Percentiles rank a stretch among this genome's conserved stretches.
Evolutionary conservation across 2,888 invertebrate species (phyloP).

Genomic region (Empis livida): DNA sequence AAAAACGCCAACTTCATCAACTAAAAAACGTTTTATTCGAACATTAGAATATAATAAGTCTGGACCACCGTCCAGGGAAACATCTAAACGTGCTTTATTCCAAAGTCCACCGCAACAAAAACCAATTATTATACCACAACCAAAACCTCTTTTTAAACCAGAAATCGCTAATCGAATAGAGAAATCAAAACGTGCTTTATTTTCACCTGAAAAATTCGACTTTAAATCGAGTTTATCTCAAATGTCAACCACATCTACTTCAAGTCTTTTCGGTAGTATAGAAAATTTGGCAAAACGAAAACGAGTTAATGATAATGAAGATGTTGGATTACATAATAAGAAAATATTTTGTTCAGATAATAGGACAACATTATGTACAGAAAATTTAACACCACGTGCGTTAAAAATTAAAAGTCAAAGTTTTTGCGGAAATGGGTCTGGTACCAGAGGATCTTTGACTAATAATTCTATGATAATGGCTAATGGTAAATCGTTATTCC

Average conservation of each 20-base stretch:
- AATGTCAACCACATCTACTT: constrained; percentile 1
- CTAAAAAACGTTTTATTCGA: constrained; percentile 20
- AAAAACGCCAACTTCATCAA: constrained; percentile 29
- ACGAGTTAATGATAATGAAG: constrained; percentile 18
- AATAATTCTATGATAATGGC: constrained; percentile 13
- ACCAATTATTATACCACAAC: constrained; percentile 12
- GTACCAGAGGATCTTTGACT: constrained; percentile 26
- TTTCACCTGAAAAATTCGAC: constrained; percentile 42
- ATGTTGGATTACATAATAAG: constrained; percentile 14
- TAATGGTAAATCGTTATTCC: constrained; percentile 11
- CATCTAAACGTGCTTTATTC: constrained; percentile 58
- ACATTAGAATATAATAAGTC: background rate
- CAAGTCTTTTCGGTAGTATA: background rate
- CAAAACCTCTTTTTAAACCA: constrained; percentile 27
- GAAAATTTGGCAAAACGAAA: background rate
- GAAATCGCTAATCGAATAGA: constrained; percentile 39
- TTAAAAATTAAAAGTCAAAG: constrained; percentile 35
- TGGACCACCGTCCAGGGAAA: constrained; percentile 38
- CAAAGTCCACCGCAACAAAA: constrained; percentile 49
- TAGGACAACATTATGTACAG: background rate
- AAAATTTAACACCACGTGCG: constrained; percentile 27
- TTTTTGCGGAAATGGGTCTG: constrained; percentile 30
- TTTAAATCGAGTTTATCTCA: background rate
- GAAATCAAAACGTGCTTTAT: constrained; percentile 52
- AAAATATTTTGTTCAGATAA: constrained; percentile 3